Evolutionary conservation across 1,140 invertebrate genomes (phyloP).

Genomic region (Diuraphis noxia): DNA sequence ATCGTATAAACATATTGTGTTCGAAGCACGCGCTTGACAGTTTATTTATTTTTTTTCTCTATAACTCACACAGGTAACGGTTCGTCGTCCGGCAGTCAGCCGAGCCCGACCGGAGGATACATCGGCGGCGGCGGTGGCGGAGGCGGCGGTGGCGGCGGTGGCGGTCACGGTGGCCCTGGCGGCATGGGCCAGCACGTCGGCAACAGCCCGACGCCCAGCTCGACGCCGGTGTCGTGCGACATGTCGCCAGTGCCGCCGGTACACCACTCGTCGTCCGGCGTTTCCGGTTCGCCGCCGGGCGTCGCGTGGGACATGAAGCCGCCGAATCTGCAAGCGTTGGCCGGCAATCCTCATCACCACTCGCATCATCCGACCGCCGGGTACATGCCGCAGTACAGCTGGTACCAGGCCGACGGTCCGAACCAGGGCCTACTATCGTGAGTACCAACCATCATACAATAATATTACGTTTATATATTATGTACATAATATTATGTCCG

Average conservation of each 20-base stretch:
- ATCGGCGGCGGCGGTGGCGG: background rate
- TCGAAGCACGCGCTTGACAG: background rate
- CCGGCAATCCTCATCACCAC: slow-evolving; percentile 63
- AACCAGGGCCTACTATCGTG: slow-evolving; percentile 75
- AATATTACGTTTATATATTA: too few relatives aligned
- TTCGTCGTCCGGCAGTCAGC: slow-evolving; percentile 59
- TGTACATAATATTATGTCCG: too few relatives aligned
- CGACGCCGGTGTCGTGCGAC: slow-evolving; percentile 64
- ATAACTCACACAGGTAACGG: slow-evolving; percentile 55
- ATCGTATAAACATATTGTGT: too few relatives aligned
- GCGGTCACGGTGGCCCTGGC: background rate
- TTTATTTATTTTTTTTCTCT: background rate
- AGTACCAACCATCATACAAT: slow-evolving; percentile 59
- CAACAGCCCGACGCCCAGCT: slow-evolving; percentile 60
- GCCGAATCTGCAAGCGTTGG: slow-evolving; percentile 47
- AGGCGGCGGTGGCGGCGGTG: slow-evolving; percentile 44
- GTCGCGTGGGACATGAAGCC: slow-evolving; percentile 75
- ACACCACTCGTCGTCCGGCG: slow-evolving; percentile 63
- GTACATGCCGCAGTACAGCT: slow-evolving; percentile 74
- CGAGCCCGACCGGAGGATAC: slow-evolving; percentile 57
- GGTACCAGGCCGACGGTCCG: slow-evolving; percentile 71
- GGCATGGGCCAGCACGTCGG: slow-evolving; percentile 51
- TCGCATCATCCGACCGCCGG: slow-evolving; percentile 63
- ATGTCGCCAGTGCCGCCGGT: slow-evolving; percentile 66
- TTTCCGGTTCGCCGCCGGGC: slow-evolving; percentile 65